Conservation (phyloP, 1,140 invertebrate species). For the Yoshiicerus persimilis region DNA sequence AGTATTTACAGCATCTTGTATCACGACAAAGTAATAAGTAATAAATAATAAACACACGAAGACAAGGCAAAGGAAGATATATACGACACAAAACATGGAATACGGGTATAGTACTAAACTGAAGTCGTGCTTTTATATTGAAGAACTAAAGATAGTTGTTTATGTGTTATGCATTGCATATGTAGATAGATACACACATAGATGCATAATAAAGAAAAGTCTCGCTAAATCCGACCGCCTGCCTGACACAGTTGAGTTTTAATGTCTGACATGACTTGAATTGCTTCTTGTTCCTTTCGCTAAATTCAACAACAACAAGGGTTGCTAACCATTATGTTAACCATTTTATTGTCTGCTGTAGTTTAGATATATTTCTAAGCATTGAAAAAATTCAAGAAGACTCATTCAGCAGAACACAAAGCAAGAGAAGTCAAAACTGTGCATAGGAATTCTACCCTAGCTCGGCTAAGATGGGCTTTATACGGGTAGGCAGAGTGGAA, state of each 20-base stretch:
- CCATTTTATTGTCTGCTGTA: slow-evolving; percentile 8
- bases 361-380: background rate
- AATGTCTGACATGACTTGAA: background rate
- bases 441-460: background rate
- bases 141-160: background rate
- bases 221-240: background rate
- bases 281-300: background rate
- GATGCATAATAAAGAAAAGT: background rate
- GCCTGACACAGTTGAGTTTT: slow-evolving; percentile 7
- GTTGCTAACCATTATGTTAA: background rate
- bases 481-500: background rate
- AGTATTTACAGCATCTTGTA: background rate
- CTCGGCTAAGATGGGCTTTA: background rate
- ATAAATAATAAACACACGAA: too few relatives aligned
- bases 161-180: background rate
- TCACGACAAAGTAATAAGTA: background rate
- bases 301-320: background rate
- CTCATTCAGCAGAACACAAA: background rate
- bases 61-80: background rate
- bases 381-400: background rate
- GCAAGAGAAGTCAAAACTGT: background rate
- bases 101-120: background rate
- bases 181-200: background rate
- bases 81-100: background rate
- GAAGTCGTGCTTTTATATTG: background rate